Base-by-base conservation (phyloP, 2,888 invertebrate genomes). In the Apotomis betuletana region DNA sequence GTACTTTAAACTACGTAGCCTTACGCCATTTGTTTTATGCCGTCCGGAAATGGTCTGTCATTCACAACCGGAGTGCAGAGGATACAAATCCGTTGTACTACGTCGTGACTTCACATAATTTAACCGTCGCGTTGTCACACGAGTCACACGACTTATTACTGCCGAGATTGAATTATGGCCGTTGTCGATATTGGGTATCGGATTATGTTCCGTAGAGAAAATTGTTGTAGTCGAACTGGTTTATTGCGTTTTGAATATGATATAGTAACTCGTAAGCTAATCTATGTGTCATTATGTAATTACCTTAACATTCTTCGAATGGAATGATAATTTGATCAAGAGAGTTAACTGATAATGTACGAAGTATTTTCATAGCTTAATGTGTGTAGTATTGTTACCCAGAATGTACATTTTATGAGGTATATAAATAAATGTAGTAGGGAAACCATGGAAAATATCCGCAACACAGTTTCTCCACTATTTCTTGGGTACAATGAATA, bases 31-130 rank as follows among this genome's bases (percentile, higher is more conserved):
- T 75, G 71, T 77, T 74, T 38, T 75, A 73, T 74, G 73, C 74
- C 76, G 74, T 78, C 76, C 80, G 85, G 86, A 87, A 85, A 83
- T 81, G 69, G 78, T 70, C 76, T 62, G 77, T 79, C 80, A 83
- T 78, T 82, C 77, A 78, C 76, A 77, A 79, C 70, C 73, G 27
- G 73, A 70, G 75, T 69, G 74, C 74, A 70, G 76, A 81, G 83
- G 80, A 81, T 78, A 81, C 78, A 79, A 77, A 76, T 75, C 71
- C 76, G 69, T 74, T 65, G 74, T 76, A 73, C 74, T 77, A 75
- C 64, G 69, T 60, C 74, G 76, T 72, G 72, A 75, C 76, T 73
- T 49, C 69, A 73, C 77, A 75, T 76, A 75, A 74, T 73, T 77
- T 76, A 73, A 63, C 67, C 59, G 44, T 60, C 60, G 51, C 49